A percentile compares a stretch with the other conserved stretches of the same genome.
phyloP scores from a whole-genome alignment of 1,140 invertebrate genomes.

The Drosophila saltans region DNA sequence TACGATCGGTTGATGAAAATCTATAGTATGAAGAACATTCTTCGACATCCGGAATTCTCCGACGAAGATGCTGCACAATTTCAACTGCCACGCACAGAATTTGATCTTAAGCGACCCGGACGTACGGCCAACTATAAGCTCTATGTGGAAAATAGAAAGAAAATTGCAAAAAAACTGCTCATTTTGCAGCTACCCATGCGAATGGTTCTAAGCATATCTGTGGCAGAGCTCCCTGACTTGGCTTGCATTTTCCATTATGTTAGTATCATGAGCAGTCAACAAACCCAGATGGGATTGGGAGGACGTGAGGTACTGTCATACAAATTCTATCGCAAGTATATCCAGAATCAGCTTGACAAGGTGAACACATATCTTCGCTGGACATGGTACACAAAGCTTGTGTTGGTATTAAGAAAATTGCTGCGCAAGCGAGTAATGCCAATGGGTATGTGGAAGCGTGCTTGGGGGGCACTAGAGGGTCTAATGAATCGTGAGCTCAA shows the following conservation, averaged over 20 bases:
- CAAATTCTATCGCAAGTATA: slow-evolving; percentile 75
- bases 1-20: slow-evolving; percentile 77
- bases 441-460: slow-evolving; percentile 51
- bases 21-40: slow-evolving; percentile 80
- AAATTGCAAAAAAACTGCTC: slow-evolving; percentile 84
- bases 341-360: slow-evolving; percentile 81
- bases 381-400: slow-evolving; percentile 83
- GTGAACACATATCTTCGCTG: slow-evolving; percentile 74
- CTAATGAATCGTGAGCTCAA: slow-evolving; percentile 85
- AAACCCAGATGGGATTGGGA: slow-evolving; percentile 82
- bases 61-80: slow-evolving; percentile 68
- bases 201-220: slow-evolving; percentile 85
- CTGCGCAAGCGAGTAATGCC: slow-evolving; percentile 74
- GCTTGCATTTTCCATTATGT: slow-evolving; percentile 73
- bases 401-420: slow-evolving; percentile 74
- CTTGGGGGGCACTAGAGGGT: slow-evolving; percentile 81
- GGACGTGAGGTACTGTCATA: slow-evolving; percentile 67
- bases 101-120: slow-evolving; percentile 81
- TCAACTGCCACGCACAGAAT: slow-evolving; percentile 53
- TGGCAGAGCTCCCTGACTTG: slow-evolving; percentile 84
- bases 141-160: slow-evolving; percentile 85
- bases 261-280: slow-evolving; percentile 83
- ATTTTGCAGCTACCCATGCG: slow-evolving; percentile 87
- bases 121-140: slow-evolving; percentile 85
- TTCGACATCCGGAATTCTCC: slow-evolving; percentile 64